These are phyloP conservation scores for Dasypogon diadema DNA, from an alignment of 2,888 invertebrate genomes.

Conservation along the genomic window DNA sequence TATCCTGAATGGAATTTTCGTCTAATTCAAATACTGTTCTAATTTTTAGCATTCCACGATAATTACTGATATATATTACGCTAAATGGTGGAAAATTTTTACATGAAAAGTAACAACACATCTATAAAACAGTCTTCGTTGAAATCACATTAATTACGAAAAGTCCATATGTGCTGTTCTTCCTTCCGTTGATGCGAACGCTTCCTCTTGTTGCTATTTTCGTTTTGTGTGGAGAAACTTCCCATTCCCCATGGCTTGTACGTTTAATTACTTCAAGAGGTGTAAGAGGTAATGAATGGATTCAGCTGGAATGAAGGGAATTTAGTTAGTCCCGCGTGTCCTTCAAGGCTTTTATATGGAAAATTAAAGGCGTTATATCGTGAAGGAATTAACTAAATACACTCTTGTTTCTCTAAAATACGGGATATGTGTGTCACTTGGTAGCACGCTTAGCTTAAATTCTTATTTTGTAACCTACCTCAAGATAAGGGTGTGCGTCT, in stretches of 20 bases:
- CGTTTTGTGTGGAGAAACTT: background rate
- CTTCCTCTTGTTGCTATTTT: background rate
- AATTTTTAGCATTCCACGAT: constrained; percentile 18
- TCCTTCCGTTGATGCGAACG: background rate
- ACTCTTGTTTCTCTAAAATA: no score
- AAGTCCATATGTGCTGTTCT: background rate
- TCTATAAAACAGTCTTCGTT: background rate
- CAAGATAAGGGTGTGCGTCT: constrained; percentile 2
- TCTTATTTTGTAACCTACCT: constrained; percentile 11
- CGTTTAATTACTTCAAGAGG: constrained; percentile 23
- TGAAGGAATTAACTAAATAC: background rate
- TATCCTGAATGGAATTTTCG: constrained; percentile 7
- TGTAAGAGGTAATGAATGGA: background rate
- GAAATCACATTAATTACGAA: constrained; percentile 1
- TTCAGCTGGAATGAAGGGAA: background rate
- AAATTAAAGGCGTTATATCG: constrained; percentile 31
- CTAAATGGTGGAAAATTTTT: background rate
- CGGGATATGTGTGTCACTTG: no score
- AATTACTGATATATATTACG: constrained; percentile 7
- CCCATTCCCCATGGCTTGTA: background rate
- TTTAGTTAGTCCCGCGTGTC: background rate
- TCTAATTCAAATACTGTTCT: constrained; percentile 14
- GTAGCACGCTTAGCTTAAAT: no score
- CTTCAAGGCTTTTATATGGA: background rate
- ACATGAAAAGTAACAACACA: background rate